These are phyloP conservation scores for Coenonympha arcania DNA, from an alignment of 2,888 invertebrate genomes.

Conservation along the genomic window DNA sequence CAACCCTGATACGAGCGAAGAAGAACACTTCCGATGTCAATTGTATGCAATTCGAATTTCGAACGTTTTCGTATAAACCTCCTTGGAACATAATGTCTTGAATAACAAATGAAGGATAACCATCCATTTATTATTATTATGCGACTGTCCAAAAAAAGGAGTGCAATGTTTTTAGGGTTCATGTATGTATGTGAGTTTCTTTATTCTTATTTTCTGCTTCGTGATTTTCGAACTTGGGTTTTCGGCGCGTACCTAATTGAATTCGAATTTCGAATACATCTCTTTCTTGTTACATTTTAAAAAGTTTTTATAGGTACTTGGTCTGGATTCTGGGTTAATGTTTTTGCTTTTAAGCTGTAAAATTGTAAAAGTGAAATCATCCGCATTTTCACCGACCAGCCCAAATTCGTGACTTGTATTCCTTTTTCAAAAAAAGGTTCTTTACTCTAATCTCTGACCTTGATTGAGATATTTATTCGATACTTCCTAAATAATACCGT, in stretches of 20 bases:
- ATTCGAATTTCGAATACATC: constrained; percentile 30
- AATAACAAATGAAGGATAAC: no score
- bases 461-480: no score
- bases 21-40: constrained; percentile 54
- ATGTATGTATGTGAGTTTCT: no score
- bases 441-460: no score
- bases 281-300: not conserved
- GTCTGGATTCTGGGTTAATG: not conserved
- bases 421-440: not conserved
- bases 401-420: not conserved
- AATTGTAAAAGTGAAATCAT: not conserved
- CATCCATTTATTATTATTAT: no score
- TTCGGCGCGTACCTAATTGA: constrained; percentile 11
- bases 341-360: not conserved
- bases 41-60: constrained; percentile 43
- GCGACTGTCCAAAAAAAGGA: no score
- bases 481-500: no score
- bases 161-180: no score
- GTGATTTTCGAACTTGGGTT: not conserved
- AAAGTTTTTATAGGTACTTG: not conserved
- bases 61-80: constrained; percentile 32
- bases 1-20: constrained; percentile 60
- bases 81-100: not conserved
- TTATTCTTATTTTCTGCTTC: no score
- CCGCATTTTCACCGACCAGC: not conserved